These are phyloP conservation scores for Drosophila sp. DNA, from an alignment of 1,140 invertebrate species.

Conservation along the genomic window DNA sequence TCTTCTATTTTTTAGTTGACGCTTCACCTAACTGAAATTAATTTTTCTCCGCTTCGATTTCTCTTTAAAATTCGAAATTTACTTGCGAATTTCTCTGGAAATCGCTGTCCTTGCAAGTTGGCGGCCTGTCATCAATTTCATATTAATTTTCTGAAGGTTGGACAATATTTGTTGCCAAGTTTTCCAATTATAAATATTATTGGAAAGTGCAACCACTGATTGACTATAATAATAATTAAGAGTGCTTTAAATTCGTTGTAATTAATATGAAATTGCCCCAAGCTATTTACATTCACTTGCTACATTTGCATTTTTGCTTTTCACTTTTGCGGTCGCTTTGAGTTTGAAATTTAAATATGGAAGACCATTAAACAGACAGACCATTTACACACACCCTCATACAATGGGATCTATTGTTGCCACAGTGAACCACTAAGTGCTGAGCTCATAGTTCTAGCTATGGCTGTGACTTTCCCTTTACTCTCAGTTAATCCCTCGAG, in stretches of 20 bases:
- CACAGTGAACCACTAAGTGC: conserved; percentile 30
- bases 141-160: conserved; percentile 4
- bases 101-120: not conserved
- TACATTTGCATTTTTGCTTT: conserved; percentile 49
- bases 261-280: conserved; percentile 1
- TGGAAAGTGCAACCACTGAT: not conserved
- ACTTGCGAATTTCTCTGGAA: conserved; percentile 22
- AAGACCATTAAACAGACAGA: conserved; percentile 68
- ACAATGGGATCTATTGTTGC: conserved; percentile 64
- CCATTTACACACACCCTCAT: conserved; percentile 15
- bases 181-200: not conserved
- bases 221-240: conserved; percentile 11
- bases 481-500: conserved; percentile 14
- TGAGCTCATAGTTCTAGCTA: conserved; percentile 33
- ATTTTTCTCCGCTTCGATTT: conserved; percentile 23
- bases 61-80: conserved; percentile 5
- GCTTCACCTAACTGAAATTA: conserved; percentile 42
- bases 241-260: conserved; percentile 16
- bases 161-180: not conserved
- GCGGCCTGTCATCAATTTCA: conserved; percentile 7
- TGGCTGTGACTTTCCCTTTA: not conserved
- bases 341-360: conserved; percentile 73
- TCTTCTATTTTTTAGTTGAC: conserved; percentile 28
- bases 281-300: conserved; percentile 26
- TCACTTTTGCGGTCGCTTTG: conserved; percentile 50